Evolutionary conservation across 2,888 invertebrate genomes (phyloP), one percentile per base, ranked within the genome.

Genomic region (Oscheius sp.): DNA sequence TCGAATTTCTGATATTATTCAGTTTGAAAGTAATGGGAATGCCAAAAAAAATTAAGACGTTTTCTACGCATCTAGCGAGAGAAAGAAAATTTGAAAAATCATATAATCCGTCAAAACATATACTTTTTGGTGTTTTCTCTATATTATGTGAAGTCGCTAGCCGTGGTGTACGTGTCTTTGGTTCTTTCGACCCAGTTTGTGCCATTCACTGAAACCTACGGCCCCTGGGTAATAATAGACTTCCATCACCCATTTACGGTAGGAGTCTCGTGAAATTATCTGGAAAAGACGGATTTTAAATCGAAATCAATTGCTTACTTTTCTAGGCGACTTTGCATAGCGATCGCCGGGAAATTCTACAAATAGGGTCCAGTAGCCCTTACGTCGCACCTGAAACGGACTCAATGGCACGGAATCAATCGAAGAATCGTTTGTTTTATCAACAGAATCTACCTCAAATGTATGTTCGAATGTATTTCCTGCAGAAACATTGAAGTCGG

Each of bases 301-400:
- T 6, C 7, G 23, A 55, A 6, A 55, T 9, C 1, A 35, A 13
- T 1, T 5, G n/a, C 5, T 18, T 21, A 83, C 83, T 66, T 87
- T 87, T 72, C 85, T 75, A 2, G 86, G 87, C 16, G 85, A 87
- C 69, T 83, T 84, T 7, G 84, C 85, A 61, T 85, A 87, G 25
- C 87, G 81, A 77, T 87, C 86, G 35, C 83, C 80, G n/a, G 87
- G 87, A 66, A 87, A 87, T 69, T 87, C 87, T 69, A 87, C 87
- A 70, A 87, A 88, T 53, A 87, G 73, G 35, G 87, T 88, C 87
- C 87, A 87, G 71, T 79, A 87, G 5, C 87, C 87, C 72, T 87
- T 87, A 46, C 87, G 73, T 56, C 84, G 81, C 21, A 87, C 86
- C 86, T 86, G 72, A 25, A 78, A 76, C 5, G n/a, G 23, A 9